Conservation (phyloP, 2,113 vertebrate species). For the Rhinoderma darwinii region DNA sequence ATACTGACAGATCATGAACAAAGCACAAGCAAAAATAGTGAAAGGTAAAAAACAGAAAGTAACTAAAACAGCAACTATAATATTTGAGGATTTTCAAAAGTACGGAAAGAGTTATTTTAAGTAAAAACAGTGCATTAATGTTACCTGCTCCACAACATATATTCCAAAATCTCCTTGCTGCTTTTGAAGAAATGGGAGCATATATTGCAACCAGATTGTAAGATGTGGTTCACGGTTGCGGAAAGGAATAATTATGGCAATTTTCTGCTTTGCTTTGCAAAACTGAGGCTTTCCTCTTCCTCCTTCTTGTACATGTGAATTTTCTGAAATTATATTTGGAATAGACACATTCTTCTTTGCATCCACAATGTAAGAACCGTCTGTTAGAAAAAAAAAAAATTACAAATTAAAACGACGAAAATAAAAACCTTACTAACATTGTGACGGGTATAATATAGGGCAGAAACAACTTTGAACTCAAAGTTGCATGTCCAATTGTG, state of each 20-base stretch:
- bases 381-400: not conserved
- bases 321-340: not conserved
- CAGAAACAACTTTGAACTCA: too few species aligned
- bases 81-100: too few species aligned
- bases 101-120: too few species aligned
- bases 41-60: too few species aligned
- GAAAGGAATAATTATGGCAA: conserved; percentile 61
- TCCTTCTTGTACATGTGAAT: conserved; percentile 13
- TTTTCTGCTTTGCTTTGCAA: conserved; percentile 44
- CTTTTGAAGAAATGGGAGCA: conserved; percentile 54
- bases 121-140: too few species aligned
- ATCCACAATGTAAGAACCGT: not conserved
- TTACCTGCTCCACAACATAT: conserved; percentile 61
- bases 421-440: not conserved
- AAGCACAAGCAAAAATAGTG: too few species aligned
- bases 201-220: conserved; percentile 51
- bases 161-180: conserved; percentile 56
- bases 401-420: not conserved
- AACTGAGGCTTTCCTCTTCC: conserved; percentile 15
- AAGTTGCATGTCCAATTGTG: too few species aligned
- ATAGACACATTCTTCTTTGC: not conserved
- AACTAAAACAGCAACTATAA: too few species aligned
- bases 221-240: conserved; percentile 60
- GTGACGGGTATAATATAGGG: not conserved
- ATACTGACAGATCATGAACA: too few species aligned